Evolutionary conservation across 2,113 vertebrate species (phyloP), one percentile per base, ranked within the genome.

Genomic region (Psittacula cyanocephala): DNA sequence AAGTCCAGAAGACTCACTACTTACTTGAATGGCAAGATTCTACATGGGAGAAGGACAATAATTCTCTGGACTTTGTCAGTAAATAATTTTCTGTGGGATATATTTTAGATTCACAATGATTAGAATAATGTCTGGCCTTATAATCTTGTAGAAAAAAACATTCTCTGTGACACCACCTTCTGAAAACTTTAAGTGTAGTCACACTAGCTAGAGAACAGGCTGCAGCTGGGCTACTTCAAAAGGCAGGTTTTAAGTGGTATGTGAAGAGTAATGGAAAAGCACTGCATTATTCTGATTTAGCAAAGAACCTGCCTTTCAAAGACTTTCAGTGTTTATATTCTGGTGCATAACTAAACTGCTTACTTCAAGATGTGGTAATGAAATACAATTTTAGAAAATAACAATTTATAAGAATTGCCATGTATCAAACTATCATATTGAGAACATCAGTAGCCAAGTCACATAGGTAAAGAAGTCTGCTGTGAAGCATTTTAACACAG

Each of bases 331-430:
- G 39, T 72, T 94, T 83, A 77, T 75, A 31, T 74, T 74, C 49
- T 75, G 59, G 13, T 70, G 55, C 71, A 94, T 91, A 95, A 91
- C 47, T 92, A 89, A 94, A 94, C 62, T 59, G 13, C 16, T 89
- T 17, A 39, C 44, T 71, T 91, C 79, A 88, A 81, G 52, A 90
- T 78, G 11, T 47, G 68, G 67, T 84, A 77, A 18, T 37, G 69
- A 80, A 94, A 86, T 47, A 77, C 10, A 80, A 53, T 78, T 50
- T 33, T 55, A 75, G 24, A 91, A 85, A 93, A 91, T 80, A 91
- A 65, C 0, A 0, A 82, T 90, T 83, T 86, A 59, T 78, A 67
- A 67, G 60, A 88, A 92, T 68, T 60, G 18, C 8, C 17, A 68
- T 31, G 28, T 71, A 86, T 86, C 64, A 81, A 83, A 46, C 50